Percentiles rank a stretch among this genome's conserved stretches.
Evolutionary conservation across 2,113 vertebrate genomes (phyloP).

Genomic region (Chamaea fasciata): DNA sequence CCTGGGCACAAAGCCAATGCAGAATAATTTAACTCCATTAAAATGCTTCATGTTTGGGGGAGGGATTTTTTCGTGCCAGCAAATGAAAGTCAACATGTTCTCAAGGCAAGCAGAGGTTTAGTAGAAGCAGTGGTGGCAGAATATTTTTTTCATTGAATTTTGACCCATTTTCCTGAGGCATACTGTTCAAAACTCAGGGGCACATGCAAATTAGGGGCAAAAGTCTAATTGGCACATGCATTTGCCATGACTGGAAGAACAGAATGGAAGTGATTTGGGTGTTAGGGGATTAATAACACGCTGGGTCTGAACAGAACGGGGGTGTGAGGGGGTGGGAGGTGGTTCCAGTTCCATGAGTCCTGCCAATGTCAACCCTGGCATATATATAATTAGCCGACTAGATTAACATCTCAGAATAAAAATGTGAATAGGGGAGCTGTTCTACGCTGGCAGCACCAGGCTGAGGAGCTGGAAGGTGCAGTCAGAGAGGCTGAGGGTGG

Average conservation of each 20-base stretch:
- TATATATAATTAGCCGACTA: neutral
- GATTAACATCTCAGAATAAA: neutral
- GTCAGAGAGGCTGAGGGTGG: neutral
- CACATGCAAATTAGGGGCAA: neutral
- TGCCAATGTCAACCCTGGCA: neutral
- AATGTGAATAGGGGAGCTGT: neutral
- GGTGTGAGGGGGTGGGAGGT: neutral
- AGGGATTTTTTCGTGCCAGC: neutral
- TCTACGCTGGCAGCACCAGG: neutral
- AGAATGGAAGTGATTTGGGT: neutral
- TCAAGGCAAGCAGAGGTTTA: neutral
- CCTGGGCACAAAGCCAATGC: neutral
- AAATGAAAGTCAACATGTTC: neutral
- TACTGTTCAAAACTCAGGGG: neutral
- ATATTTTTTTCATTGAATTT: neutral
- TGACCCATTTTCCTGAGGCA: neutral
- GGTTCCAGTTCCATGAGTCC: neutral
- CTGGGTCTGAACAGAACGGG: neutral
- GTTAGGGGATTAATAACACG: neutral
- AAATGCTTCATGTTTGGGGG: neutral
- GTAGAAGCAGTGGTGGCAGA: neutral
- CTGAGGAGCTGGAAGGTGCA: neutral
- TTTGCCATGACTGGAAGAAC: neutral
- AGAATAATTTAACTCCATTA: neutral
- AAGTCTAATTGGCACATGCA: neutral